Percentiles rank a stretch among this genome's conserved stretches.
These are phyloP conservation scores for Indri indri DNA, from an alignment of 2,113 vertebrate genomes.

Conservation along the genomic window DNA sequence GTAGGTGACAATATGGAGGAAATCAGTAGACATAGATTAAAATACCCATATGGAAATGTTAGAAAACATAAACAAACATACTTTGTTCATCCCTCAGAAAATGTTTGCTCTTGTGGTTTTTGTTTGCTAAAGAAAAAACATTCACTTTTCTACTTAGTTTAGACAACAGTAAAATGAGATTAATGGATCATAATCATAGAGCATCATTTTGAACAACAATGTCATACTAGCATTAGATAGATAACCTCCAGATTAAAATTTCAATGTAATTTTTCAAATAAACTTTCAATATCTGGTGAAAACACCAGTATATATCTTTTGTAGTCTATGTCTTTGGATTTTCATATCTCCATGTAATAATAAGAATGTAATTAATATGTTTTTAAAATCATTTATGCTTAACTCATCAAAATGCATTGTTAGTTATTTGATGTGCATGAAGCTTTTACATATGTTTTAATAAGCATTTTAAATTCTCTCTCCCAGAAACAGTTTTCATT, in stretches of 20 bases:
- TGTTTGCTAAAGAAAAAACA: neutral
- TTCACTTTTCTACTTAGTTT: slow-evolving; percentile 1
- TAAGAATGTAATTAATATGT: neutral
- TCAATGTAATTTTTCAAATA: slow-evolving; percentile 31
- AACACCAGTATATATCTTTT: neutral
- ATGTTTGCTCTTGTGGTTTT: neutral
- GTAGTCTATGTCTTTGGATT: neutral
- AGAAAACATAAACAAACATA: neutral
- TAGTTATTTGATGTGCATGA: neutral
- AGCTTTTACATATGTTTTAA: slow-evolving; percentile 10
- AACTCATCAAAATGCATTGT: slow-evolving; percentile 15
- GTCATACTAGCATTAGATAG: neutral
- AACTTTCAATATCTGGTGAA: neutral
- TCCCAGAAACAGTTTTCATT: slow-evolving; percentile 14
- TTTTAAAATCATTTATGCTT: slow-evolving; percentile 20
- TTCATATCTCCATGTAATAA: neutral
- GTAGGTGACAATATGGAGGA: neutral
- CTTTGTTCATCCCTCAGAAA: neutral
- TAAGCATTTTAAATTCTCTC: slow-evolving; percentile 24
- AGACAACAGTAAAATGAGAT: slow-evolving; percentile 38
- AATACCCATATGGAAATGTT: neutral
- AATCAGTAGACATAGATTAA: neutral
- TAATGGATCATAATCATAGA: neutral
- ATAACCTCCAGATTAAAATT: neutral
- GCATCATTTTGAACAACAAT: slow-evolving; percentile 1